Evolutionary conservation across 2,888 invertebrate genomes (phyloP), one percentile per base, ranked within the genome.

Genomic region (Leucoptera coffeella): DNA sequence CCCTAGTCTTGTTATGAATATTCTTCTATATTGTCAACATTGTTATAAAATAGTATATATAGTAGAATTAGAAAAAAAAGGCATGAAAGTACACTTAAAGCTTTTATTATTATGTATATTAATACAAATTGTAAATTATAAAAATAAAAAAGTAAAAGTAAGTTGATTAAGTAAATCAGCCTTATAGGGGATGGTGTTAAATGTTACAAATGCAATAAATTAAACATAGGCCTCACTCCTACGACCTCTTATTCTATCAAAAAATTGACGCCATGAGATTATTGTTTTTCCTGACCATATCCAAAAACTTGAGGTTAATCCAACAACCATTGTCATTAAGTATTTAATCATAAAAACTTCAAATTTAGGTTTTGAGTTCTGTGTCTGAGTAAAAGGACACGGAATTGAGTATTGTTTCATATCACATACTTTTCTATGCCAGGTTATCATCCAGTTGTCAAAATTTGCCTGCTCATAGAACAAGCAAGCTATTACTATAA

Each of bases 241-340:
- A 29, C 59, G 50, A 6, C 87, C 86, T 47, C 80, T 80, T 43
- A 89, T 62, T 43, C 80, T 76, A 52, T 86, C 82, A 40, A 88
- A 82, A 50, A 90, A 89, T 52, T 86, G 84, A 43, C 80, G 81
- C 95, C 95, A 96, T 39, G 91, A 91, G 32, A 84, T 83, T 44
- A 95, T 76, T 2, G 97, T 97, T 69, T 99, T 97, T 22, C 90
- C 85, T 12, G 94, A 94, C 85, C 94, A 93, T 31, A 97, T 87
- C 96, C 96, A 97, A 40, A 96, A 90, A 47, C 93, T 91, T 26
- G 93, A 92, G 4, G 95, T 93, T 30, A 96, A 91, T 2, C 97
- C 97, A 26, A 95, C 94, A 38, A 94, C 85, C 78, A 99, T 88
- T 30, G 88, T 88, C 85, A 94, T 94, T 33, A 95, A 74, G 69